These are phyloP conservation scores for Acanthosepion esculentum DNA, from an alignment of 2,888 invertebrate species.

Conservation along the genomic window DNA sequence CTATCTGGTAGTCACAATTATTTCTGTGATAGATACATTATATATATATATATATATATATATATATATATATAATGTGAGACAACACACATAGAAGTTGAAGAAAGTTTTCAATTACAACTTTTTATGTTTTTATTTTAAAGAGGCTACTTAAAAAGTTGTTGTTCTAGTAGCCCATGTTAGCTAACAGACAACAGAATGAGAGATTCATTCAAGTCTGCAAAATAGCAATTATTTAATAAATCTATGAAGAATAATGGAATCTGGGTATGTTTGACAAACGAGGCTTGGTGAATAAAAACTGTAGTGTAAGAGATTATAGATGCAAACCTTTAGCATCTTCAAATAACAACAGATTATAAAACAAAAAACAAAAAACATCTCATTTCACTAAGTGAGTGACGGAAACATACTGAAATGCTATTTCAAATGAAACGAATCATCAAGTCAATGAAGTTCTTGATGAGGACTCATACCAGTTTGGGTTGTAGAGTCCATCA, in stretches of 20 bases:
- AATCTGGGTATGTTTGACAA: not conserved
- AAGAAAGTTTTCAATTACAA: not conserved
- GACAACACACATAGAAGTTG: not conserved
- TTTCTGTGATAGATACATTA: not conserved
- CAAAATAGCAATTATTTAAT: not conserved
- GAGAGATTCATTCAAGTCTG: not conserved
- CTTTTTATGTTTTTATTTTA: not conserved
- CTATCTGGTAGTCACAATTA: conserved; percentile 33
- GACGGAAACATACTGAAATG: not conserved
- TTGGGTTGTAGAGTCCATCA: not conserved
- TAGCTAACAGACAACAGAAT: not conserved
- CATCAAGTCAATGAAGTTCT: not conserved
- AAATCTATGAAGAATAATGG: not conserved
- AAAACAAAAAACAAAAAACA: not conserved
- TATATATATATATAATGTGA: not conserved
- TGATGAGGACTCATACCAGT: not conserved
- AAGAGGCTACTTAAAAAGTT: not conserved
- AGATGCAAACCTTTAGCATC: conserved; percentile 33
- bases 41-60: not conserved
- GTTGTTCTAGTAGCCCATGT: not conserved
- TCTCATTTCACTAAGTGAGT: conserved; percentile 4
- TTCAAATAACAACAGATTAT: not conserved
- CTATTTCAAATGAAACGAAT: not conserved
- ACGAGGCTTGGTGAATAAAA: conserved; percentile 20
- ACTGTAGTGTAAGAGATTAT: not conserved